Evolutionary conservation across 2,113 vertebrate species (phyloP), one percentile per base, ranked within the genome.

Genomic region (Andinoacara biseriatus): DNA sequence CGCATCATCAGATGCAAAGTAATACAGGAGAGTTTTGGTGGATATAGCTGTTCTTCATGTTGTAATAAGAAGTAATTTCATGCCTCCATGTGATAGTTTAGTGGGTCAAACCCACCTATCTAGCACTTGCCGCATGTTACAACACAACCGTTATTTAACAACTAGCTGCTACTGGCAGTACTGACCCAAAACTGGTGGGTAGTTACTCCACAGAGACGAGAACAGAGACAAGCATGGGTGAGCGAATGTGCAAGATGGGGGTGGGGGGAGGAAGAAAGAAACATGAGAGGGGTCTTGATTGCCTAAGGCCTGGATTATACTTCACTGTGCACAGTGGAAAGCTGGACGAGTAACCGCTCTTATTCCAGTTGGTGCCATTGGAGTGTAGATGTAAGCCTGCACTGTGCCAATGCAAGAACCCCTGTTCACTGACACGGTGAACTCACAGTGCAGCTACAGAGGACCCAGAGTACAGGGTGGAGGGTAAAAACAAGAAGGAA

Each of bases 91-190:
- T 40, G 40, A 74, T n/a, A 46, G 33, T 24, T 76, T 18, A 2
- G 40, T 14, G 52, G 14, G 38, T 46, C 43, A 79, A 65, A 43
- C 7, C 11, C 17, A 1, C 3, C 63, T 7, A 26, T 29, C 20
- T 31, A 65, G 20, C 3, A 22, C 20, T 7, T 1, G 14, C 14
- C 59, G 80, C 31, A 38, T 8, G 40, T 63, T 81, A 17, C 18
- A 78, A 62, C 72, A 38, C 76, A 38, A 57, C 57, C 49, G 22
- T 78, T 81, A 76, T 49, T 79, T 82, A 79, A 79, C 56, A 86
- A 86, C 72, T 38, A 17, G 31, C 31, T 62, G 40, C 74, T 54
- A 7, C 31, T 69, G 80, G 35, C 80, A 61, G 69, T 31, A 13
- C 24, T 77, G 65, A 86, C 54, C 63, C 18, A 52, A 81, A 69